These are phyloP conservation scores for Yponomeuta plumbellus DNA, from an alignment of 2,888 invertebrate species.

Conservation along the genomic window DNA sequence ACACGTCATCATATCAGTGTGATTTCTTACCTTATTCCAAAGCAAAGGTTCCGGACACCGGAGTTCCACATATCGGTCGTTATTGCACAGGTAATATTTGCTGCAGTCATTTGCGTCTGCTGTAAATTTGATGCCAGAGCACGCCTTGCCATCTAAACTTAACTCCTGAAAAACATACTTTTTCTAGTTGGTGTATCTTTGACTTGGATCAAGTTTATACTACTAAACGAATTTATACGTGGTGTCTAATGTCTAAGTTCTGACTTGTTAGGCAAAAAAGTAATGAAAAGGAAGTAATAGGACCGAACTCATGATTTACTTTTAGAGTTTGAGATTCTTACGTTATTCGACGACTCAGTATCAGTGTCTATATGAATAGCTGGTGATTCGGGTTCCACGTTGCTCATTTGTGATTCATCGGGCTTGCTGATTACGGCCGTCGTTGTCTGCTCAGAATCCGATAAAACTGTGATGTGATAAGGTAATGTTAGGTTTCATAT, in stretches of 20 bases:
- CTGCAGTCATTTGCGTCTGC: slow-evolving; percentile 82
- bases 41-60: slow-evolving; percentile 84
- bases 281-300: too few relatives aligned
- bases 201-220: too few relatives aligned
- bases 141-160: slow-evolving; percentile 69
- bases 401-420: neutral
- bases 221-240: neutral
- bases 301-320: too few relatives aligned
- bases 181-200: too few relatives aligned
- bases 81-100: slow-evolving; percentile 88
- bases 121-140: slow-evolving; percentile 76
- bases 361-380: neutral
- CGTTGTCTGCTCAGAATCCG: slow-evolving; percentile 6
- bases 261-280: too few relatives aligned
- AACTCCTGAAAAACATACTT: slow-evolving; percentile 55
- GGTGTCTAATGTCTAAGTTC: too few relatives aligned
- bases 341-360: neutral
- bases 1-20: too few relatives aligned
- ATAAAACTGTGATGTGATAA: neutral
- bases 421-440: neutral
- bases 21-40: slow-evolving; percentile 79
- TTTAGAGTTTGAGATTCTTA: neutral
- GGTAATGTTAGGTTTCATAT: neutral
- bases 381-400: neutral
- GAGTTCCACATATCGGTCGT: slow-evolving; percentile 81